Conservation (phyloP, 2,888 invertebrate genomes). For the Monopis laevigella region DNA sequence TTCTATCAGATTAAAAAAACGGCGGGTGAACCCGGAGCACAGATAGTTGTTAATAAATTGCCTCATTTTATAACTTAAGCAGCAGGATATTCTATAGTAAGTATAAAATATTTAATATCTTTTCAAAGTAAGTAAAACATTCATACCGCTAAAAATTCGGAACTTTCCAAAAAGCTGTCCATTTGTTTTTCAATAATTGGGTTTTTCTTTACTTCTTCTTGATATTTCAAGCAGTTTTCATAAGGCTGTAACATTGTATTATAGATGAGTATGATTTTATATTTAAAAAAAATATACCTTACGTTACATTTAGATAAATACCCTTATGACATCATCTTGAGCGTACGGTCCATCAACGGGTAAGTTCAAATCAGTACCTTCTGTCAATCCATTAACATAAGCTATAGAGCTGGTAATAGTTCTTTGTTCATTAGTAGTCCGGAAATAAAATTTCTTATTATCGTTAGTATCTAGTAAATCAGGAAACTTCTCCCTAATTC, state of each 20-base stretch:
- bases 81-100: too few species aligned
- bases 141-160: not conserved
- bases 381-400: slow-evolving; percentile 65
- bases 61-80: too few species aligned
- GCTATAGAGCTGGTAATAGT: slow-evolving; percentile 69
- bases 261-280: too few species aligned
- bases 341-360: slow-evolving; percentile 28
- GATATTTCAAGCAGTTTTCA: slow-evolving; percentile 59
- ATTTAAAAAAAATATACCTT: too few species aligned
- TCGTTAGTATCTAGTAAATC: slow-evolving; percentile 50
- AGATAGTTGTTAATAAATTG: too few species aligned
- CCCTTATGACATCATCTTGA: slow-evolving; percentile 41
- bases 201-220: slow-evolving; percentile 35
- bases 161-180: slow-evolving; percentile 16
- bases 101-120: too few species aligned
- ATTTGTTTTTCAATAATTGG: slow-evolving; percentile 26
- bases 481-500: slow-evolving; percentile 37
- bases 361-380: slow-evolving; percentile 29
- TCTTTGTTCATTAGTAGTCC: slow-evolving; percentile 67
- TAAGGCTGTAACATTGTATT: slow-evolving; percentile 41
- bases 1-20: too few species aligned
- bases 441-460: slow-evolving; percentile 63
- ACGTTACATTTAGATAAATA: too few species aligned
- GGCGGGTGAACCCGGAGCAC: too few species aligned
- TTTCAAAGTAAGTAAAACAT: too few species aligned